Base-by-base conservation (phyloP, 1,140 invertebrate species). In the Drosophila sp. region DNA sequence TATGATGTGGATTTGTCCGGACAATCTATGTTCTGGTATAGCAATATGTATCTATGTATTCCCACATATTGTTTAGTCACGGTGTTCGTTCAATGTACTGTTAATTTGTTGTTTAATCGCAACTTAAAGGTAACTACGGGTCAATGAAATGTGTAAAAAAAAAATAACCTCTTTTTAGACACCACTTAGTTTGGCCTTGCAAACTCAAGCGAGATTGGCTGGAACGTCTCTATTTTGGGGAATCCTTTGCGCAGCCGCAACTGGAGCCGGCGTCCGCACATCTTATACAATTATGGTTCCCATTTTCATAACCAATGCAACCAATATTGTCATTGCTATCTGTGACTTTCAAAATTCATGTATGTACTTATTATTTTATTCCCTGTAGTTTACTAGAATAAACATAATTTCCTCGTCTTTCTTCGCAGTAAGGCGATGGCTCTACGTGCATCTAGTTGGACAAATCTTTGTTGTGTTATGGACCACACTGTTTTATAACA, bases 291-390 rank as follows among this genome's bases (percentile, higher is more conserved):
- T 50, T 27, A 50, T 50, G 44, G 23, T 50, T 2, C 44, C 44
- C 25, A 50, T 50, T 7, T 50, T 50, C 4, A 27, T 50, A 50
- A 50, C 44, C 8, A 50, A 50, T 27, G 23, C 23, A 50, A 3
- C 44, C 8, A 50, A 50, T 27, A 10, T 50, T 3, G 44, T 27
- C 23, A 50, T 50, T 10, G 23, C 44, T 27, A 10, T 27, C 27
- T 50, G 44, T 50, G 44, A 50, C 44, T 50, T 10, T 4, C 44
- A 50, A 8, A 50, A 50, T 50, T 50, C 44, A 50, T 10, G 44
- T 50, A 27, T 27, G 44, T 50, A 11, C 1, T 2, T 2, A 44
- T 7, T 2, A 23, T 47, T 25, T 17, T 8, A 2, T 25, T 27
- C 6, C 2, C 25, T 0, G 0, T 8, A 50, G 10, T 50, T 11